Conservation (phyloP, 2,797 vertebrate genomes). For the Tokudaia tokunoshimensis region DNA sequence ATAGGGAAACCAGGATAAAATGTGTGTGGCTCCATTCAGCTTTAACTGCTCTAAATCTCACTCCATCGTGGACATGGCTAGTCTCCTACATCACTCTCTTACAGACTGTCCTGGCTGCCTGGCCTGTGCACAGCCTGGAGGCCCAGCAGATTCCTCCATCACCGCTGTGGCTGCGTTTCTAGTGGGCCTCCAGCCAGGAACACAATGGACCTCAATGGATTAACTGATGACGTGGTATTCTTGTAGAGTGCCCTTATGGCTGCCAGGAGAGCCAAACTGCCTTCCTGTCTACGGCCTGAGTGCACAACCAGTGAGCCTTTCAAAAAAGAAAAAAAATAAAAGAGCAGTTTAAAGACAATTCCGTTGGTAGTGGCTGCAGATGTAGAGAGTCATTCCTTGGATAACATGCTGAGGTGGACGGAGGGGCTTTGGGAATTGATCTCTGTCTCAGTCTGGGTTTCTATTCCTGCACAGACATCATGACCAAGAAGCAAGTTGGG, state of each 20-base stretch:
- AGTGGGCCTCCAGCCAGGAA: neutral
- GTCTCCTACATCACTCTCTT: neutral
- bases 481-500: too few species aligned
- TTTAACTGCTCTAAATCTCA: neutral
- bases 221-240: neutral
- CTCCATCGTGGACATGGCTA: too few species aligned
- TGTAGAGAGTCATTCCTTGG: neutral
- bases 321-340: neutral
- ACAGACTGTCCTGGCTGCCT: fast-evolving
- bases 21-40: neutral
- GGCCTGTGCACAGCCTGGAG: neutral
- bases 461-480: too few species aligned
- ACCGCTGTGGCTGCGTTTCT: too few species aligned
- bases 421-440: neutral
- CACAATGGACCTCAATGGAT: neutral
- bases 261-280: neutral
- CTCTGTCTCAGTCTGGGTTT: neutral
- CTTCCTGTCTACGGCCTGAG: neutral
- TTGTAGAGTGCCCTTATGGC: neutral
- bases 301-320: neutral
- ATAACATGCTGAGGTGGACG: neutral
- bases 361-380: neutral
- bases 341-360: neutral
- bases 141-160: fast-evolving
- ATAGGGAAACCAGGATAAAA: neutral